Percentiles rank a stretch among this genome's conserved stretches.
phyloP scores from a whole-genome alignment of 2,797 vertebrate species.

The Cyclura pinguis region DNA sequence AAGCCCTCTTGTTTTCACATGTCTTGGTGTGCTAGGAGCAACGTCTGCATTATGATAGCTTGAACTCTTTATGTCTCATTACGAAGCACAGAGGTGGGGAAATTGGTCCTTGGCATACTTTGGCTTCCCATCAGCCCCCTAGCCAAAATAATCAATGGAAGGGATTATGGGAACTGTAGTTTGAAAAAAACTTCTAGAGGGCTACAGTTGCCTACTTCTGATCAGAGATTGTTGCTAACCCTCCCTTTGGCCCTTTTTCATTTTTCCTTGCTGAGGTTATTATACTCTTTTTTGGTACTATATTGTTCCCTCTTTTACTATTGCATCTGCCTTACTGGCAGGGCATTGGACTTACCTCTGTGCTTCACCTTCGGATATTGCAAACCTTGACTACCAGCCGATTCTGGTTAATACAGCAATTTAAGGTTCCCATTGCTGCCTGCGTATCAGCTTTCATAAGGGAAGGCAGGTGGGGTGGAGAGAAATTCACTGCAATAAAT shows the following conservation, averaged over 20 bases:
- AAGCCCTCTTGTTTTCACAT: background rate
- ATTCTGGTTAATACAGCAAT: slow-evolving; percentile 17
- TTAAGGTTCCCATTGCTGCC: background rate
- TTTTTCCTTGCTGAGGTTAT: background rate
- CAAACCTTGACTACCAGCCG: slow-evolving; percentile 21
- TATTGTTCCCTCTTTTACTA: slow-evolving; percentile 30
- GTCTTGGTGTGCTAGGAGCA: background rate
- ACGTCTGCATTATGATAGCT: background rate
- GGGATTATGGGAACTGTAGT: no score
- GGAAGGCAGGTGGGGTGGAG: background rate
- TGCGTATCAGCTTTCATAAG: slow-evolving; percentile 14
- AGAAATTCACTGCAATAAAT: slow-evolving; percentile 21
- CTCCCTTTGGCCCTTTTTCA: background rate
- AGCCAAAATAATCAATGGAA: no score
- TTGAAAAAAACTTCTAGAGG: no score
- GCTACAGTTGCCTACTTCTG: no score
- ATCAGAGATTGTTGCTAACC: no score
- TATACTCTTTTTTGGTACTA: no score
- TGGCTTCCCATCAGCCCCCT: background rate
- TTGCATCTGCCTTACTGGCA: slow-evolving; percentile 18
- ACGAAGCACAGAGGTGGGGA: slow-evolving; percentile 19
- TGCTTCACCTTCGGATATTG: slow-evolving; percentile 8
- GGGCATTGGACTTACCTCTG: background rate
- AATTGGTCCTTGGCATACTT: background rate
- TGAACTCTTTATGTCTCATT: slow-evolving; percentile 9